Conservation (phyloP, 2,888 invertebrate genomes). For the Dasysyrphus tricinctus region DNA sequence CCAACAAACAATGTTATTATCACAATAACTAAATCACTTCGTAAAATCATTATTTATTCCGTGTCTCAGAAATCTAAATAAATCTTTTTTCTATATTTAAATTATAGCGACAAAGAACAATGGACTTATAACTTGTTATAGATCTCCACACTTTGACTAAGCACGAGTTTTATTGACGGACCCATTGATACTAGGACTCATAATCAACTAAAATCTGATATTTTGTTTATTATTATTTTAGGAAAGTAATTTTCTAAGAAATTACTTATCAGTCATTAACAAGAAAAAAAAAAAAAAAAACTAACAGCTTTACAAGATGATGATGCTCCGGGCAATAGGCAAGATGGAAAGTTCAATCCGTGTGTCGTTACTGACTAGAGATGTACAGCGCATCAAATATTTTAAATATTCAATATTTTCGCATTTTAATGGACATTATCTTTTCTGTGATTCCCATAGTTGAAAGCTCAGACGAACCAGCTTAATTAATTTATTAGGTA, state of each 20-base stretch:
- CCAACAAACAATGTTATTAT: constrained; percentile 1
- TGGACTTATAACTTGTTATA: neutral
- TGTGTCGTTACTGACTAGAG: neutral
- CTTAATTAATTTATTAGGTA: neutral
- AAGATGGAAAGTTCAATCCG: neutral
- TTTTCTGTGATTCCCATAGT: constrained; percentile 13
- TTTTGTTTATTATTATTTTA: neutral
- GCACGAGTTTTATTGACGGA: neutral
- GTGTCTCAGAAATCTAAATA: neutral
- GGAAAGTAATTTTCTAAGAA: neutral
- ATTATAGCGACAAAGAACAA: neutral
- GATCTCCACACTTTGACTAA: neutral
- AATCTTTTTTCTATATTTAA: neutral
- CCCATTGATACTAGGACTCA: neutral
- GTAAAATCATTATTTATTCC: constrained; percentile 19
- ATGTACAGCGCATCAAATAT: neutral
- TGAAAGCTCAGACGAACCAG: constrained; percentile 8
- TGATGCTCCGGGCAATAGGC: neutral
- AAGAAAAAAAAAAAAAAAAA: neutral
- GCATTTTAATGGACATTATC: neutral
- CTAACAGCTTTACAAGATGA: neutral
- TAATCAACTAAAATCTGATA: neutral
- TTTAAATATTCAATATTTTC: neutral
- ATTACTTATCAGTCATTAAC: neutral
- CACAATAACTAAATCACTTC: constrained; percentile 12